Base-by-base conservation (phyloP, 2,113 vertebrate genomes). In the Ailurus styani region DNA sequence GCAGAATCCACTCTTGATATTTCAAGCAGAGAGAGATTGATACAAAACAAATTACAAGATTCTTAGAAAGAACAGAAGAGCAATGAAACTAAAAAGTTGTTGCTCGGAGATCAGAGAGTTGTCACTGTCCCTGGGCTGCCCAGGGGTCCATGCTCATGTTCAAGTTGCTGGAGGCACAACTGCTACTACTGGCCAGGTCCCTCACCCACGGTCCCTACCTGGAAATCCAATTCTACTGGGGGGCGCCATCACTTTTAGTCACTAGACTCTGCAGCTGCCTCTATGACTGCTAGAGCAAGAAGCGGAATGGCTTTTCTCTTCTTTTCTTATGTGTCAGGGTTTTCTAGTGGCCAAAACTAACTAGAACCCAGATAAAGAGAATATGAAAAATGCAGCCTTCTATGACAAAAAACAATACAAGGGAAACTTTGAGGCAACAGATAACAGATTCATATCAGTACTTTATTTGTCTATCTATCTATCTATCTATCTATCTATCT, bases 121-220 rank as follows among this genome's bases (percentile, higher is more conserved):
- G 21, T 18, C 8, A n/a, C 27, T 70, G 15, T 70, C 23, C 20
- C 34, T 87, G 17, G 23, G 17, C 25, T 82, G 23, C 5, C 17
- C 45, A 15, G 47, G 60, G 45, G 18, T 72, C 23, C 10, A 1
- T 68, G 4, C 15, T 55, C 2, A 3, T 14, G 25, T 25, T n/a
- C 15, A n/a, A 10, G 42, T 12, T 82, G 14, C 66, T 70, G 20
- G 73, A 7, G 5, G 21, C 3, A 45, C 62, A 82, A 3, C 0
- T 70, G 6, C 12, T 45, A 27, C 11, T 34, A 5, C 7, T 13
- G 25, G 0, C n/a, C 7, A 31, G 25, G 1, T 13, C 7, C 68
- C 7, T 52, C 9, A 25, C 13, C 23, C 17, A 31, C 50, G 47
- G 31, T 21, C 2, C 8, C 27, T 72, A 0, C 6, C 9, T 13